Conservation (phyloP, 1,140 invertebrate species). For the Panagrolaimus sp. region DNA sequence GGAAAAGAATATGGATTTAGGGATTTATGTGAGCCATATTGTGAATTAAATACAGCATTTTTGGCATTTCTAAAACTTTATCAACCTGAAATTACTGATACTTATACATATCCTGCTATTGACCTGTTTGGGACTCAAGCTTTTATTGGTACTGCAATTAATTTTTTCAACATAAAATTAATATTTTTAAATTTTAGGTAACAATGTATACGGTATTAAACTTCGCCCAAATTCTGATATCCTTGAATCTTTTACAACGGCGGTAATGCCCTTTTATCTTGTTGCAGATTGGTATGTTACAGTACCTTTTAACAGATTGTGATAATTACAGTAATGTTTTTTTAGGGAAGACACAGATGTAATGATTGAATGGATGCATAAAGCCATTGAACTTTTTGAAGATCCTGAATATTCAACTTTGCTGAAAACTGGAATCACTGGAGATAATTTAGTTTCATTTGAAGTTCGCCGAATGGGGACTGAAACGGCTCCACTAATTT, state of each 20-base stretch:
- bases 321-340: background rate
- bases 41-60: conserved; percentile 58
- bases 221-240: conserved; percentile 35
- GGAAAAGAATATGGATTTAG: conserved; percentile 39
- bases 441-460: conserved; percentile 51
- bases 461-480: conserved; percentile 56
- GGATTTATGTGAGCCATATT: conserved; percentile 57
- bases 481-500: conserved; percentile 51
- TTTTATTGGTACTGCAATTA: no score
- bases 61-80: conserved; percentile 56
- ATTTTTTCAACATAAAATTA: no score
- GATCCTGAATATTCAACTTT: conserved; percentile 41
- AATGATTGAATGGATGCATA: conserved; percentile 41
- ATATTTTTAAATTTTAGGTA: no score
- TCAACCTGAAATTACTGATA: conserved; percentile 48
- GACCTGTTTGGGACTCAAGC: conserved; percentile 55
- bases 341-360: conserved; percentile 9
- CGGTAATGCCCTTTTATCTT: conserved; percentile 55
- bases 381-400: conserved; percentile 49
- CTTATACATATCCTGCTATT: conserved; percentile 54
- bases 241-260: conserved; percentile 44
- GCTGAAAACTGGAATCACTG: conserved; percentile 57
- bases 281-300: conserved; percentile 49
- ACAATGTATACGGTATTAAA: conserved; percentile 55
- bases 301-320: conserved; percentile 23